A percentile compares a stretch with the other conserved stretches of the same genome.
phyloP scores from a whole-genome alignment of 2,113 vertebrate genomes.

The Progne subis region DNA sequence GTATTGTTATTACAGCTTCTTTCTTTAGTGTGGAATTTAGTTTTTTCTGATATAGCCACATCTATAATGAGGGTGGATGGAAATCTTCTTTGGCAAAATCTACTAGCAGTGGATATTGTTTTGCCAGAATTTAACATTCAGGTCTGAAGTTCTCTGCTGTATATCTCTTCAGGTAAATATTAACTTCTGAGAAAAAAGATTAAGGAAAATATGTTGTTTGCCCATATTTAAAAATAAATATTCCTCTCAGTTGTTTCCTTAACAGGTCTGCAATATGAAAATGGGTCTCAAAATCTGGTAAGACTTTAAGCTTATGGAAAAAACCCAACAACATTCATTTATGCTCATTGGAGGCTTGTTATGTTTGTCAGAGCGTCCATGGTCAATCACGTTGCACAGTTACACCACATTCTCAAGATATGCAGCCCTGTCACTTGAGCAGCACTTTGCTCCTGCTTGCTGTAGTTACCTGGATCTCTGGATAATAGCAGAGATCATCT shows the following conservation, averaged over 20 bases:
- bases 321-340: not conserved
- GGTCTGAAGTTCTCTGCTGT: not conserved
- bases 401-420: not conserved
- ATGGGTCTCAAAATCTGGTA: not conserved
- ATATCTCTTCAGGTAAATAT: not conserved
- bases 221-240: not conserved
- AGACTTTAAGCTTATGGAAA: not conserved
- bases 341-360: not conserved
- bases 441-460: not conserved
- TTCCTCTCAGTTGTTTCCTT: not conserved
- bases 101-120: not conserved
- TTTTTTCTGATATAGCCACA: not conserved
- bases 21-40: not conserved
- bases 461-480: not conserved
- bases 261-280: not conserved
- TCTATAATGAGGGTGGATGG: not conserved
- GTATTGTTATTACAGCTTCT: not conserved
- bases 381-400: not conserved
- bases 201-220: not conserved
- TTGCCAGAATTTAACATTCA: not conserved
- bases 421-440: not conserved
- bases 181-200: not conserved
- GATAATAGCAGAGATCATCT: not conserved
- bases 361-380: not conserved
- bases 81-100: not conserved